phyloP scores from a whole-genome alignment of 2,797 vertebrate genomes.

The Acanthurus lineatus region DNA sequence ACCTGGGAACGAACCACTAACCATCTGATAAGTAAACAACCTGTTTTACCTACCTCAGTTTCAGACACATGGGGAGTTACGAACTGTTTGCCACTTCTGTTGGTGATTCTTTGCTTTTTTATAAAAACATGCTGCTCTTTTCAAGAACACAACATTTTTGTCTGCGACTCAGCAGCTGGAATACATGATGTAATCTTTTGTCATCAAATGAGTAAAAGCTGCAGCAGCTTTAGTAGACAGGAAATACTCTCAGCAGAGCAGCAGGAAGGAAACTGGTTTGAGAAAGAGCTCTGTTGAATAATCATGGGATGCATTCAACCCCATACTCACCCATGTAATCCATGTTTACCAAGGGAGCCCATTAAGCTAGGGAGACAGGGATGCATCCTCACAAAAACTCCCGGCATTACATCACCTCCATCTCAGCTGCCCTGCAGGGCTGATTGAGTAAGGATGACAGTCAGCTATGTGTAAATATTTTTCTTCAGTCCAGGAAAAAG shows the following conservation, averaged over 20 bases:
- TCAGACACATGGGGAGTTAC: too few species aligned
- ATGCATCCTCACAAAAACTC: neutral
- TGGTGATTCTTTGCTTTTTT: too few species aligned
- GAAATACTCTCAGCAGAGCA: neutral
- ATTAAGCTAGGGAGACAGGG: constrained; percentile 31
- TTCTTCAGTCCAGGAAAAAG: too few species aligned
- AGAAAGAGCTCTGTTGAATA: neutral
- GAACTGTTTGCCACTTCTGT: too few species aligned
- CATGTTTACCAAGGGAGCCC: constrained; percentile 59
- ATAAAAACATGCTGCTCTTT: too few species aligned
- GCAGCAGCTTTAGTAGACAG: neutral
- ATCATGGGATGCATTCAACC: constrained; percentile 40
- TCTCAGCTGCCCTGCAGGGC: neutral
- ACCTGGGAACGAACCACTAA: too few species aligned
- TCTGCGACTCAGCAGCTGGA: too few species aligned
- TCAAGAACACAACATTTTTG: too few species aligned
- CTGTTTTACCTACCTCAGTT: too few species aligned
- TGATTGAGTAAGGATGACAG: neutral
- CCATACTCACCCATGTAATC: constrained; percentile 33
- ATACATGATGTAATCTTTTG: constrained; percentile 3
- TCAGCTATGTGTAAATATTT: too few species aligned
- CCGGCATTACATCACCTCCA: constrained; percentile 12
- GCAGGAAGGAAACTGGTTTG: constrained; percentile 23
- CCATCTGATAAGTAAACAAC: too few species aligned
- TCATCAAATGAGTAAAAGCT: neutral